Conservation (phyloP, 1,140 invertebrate genomes). For the Rhysida immarginata region DNA sequence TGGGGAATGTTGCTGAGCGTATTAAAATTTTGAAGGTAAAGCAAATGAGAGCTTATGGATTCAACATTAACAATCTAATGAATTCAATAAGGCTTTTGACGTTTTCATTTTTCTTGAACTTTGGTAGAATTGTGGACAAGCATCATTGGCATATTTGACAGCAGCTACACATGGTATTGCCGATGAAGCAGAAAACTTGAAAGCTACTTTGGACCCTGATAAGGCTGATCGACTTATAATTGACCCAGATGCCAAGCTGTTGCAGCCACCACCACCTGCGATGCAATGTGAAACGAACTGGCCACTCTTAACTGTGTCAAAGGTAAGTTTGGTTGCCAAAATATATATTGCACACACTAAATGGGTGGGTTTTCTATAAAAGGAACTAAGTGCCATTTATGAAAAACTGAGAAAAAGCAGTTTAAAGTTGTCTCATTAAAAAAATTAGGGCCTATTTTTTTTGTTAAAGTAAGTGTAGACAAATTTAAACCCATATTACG, state of each 20-base stretch:
- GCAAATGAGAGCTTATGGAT: too few relatives aligned
- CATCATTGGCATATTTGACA: conserved; percentile 76
- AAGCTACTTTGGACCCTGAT: conserved; percentile 46
- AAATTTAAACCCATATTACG: too few relatives aligned
- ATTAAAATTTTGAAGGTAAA: conserved; percentile 73
- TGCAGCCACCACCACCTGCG: conserved; percentile 77
- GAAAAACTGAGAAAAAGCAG: too few relatives aligned
- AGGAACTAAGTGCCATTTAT: too few relatives aligned
- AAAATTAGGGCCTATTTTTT: too few relatives aligned
- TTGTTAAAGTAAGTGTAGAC: too few relatives aligned
- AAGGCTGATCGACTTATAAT: conserved; percentile 53
- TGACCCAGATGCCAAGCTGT: conserved; percentile 55
- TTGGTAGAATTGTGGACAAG: conserved; percentile 45
- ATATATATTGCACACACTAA: too few relatives aligned
- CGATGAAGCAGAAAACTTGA: conserved; percentile 62
- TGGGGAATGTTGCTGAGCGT: conserved; percentile 83
- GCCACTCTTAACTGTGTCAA: conserved; percentile 82
- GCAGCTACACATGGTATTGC: conserved; percentile 82
- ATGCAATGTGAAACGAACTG: conserved; percentile 81
- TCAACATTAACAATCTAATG: too few relatives aligned
- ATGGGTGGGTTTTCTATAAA: too few relatives aligned
- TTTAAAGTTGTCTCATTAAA: too few relatives aligned
- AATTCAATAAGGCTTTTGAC: background rate
- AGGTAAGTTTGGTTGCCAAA: conserved; percentile 27
- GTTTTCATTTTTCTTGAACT: conserved; percentile 5